Evolutionary conservation across 2,888 invertebrate genomes (phyloP).

Genomic region (Pheosia tremula): DNA sequence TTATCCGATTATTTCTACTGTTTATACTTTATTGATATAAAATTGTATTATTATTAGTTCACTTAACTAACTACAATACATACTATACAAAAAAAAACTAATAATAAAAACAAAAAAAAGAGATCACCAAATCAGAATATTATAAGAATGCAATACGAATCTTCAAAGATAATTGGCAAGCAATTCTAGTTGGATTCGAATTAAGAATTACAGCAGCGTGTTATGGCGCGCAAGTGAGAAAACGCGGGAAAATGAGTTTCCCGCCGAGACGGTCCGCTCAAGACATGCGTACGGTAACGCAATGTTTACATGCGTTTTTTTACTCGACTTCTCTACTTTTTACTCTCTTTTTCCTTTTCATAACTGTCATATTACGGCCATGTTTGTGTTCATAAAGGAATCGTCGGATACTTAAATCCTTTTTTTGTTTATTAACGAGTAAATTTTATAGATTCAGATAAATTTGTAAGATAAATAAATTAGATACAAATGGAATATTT

Average conservation of each 20-base stretch:
- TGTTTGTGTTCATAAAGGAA: constrained; percentile 27
- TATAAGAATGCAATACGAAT: constrained; percentile 7
- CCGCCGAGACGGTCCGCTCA: constrained; percentile 69
- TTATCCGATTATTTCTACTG: constrained; percentile 56
- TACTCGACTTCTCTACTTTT: constrained; percentile 33
- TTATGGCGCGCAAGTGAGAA: constrained; percentile 59
- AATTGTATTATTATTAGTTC: not conserved
- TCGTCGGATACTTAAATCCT: constrained; percentile 5
- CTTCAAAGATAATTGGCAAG: constrained; percentile 30
- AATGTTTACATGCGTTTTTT: constrained; percentile 67
- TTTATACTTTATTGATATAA: constrained; percentile 14
- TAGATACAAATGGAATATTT: constrained; percentile 27
- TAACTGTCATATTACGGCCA: constrained; percentile 13
- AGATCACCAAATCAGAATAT: not conserved
- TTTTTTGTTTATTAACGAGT: constrained; percentile 15
- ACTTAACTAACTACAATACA: too few species aligned
- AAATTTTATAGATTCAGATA: not conserved
- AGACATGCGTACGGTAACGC: constrained; percentile 75
- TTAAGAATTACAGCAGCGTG: constrained; percentile 50
- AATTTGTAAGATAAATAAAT: too few species aligned
- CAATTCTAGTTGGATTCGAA: constrained; percentile 66
- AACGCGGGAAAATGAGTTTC: constrained; percentile 82
- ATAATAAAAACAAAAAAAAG: not conserved
- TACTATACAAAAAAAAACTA: too few species aligned
- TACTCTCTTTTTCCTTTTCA: constrained; percentile 40